Evolutionary conservation across 1,140 invertebrate species (phyloP).

Genomic region (Pygmarrhopalites habei): DNA sequence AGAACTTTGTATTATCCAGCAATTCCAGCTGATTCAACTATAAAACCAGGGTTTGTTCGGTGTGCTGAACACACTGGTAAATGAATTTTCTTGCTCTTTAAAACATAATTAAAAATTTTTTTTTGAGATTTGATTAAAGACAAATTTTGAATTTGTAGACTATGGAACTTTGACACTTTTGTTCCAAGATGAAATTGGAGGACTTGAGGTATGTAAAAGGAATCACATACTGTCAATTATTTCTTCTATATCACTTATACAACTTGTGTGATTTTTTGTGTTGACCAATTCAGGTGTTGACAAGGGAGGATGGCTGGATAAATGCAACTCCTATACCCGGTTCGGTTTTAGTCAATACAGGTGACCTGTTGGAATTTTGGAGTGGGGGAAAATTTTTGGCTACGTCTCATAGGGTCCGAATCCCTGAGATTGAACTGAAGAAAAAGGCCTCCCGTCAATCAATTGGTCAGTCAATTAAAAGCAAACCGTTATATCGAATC

Average conservation of each 20-base stretch:
- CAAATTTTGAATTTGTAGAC: no score
- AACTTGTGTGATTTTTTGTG: no score
- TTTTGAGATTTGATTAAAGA: no score
- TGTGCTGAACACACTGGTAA: constrained; percentile 30
- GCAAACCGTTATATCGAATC: no score
- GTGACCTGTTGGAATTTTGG: constrained; percentile 68
- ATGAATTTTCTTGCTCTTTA: no score
- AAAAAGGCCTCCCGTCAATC: constrained; percentile 39
- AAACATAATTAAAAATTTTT: no score
- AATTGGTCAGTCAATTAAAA: no score
- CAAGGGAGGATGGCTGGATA: constrained; percentile 62
- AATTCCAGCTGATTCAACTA: neutral
- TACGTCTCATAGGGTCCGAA: constrained; percentile 47
- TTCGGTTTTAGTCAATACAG: constrained; percentile 68
- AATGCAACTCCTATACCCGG: constrained; percentile 67
- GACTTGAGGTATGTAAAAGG: constrained; percentile 19
- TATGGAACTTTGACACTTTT: constrained; percentile 30
- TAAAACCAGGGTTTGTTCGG: constrained; percentile 7
- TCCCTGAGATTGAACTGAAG: constrained; percentile 40
- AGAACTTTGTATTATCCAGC: constrained; percentile 24
- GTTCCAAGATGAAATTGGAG: constrained; percentile 35
- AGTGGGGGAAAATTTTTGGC: constrained; percentile 62
- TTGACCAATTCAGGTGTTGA: no score
- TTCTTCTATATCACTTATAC: no score
- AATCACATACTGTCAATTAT: no score